Evolutionary conservation across 2,888 invertebrate genomes (phyloP).

Genomic region (Idaea aversata): DNA sequence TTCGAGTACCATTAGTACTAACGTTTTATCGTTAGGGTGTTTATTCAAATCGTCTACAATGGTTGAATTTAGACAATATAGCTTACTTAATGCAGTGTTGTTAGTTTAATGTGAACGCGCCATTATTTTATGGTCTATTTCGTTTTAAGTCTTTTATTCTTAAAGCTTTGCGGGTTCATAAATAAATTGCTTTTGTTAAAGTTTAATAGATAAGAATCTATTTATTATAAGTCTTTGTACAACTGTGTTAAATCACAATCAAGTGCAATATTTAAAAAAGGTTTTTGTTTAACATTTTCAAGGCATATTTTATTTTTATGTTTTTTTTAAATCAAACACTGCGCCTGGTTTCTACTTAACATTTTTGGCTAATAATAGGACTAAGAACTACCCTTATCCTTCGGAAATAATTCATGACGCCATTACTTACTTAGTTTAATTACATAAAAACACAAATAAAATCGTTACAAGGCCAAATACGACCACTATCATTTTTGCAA

Average conservation of each 20-base stretch:
- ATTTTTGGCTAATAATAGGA: too few species aligned
- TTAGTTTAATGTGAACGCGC: slow-evolving; percentile 9
- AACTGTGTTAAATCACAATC: neutral
- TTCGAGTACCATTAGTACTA: slow-evolving; percentile 9
- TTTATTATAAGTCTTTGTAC: neutral
- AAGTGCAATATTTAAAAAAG: neutral
- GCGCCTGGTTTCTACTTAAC: too few species aligned
- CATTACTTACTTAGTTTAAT: too few species aligned
- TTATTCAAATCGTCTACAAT: slow-evolving; percentile 5
- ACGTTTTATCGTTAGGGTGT: slow-evolving; percentile 3
- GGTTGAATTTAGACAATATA: slow-evolving; percentile 18
- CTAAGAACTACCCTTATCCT: too few species aligned
- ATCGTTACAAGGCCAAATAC: neutral
- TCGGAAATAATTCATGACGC: too few species aligned
- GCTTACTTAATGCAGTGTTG: slow-evolving; percentile 18
- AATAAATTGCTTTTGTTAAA: neutral
- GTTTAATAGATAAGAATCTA: neutral
- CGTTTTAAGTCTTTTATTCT: neutral
- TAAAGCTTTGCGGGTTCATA: neutral
- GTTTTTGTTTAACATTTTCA: neutral
- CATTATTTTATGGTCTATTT: slow-evolving; percentile 7
- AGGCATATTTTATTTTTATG: neutral
- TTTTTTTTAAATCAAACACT: too few species aligned
- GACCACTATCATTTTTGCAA: neutral
- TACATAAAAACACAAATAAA: too few species aligned